Evolutionary conservation across 2,888 invertebrate genomes (phyloP), one percentile per base, ranked within the genome.

Genomic region (Aphelenchoides bicaudatus): DNA sequence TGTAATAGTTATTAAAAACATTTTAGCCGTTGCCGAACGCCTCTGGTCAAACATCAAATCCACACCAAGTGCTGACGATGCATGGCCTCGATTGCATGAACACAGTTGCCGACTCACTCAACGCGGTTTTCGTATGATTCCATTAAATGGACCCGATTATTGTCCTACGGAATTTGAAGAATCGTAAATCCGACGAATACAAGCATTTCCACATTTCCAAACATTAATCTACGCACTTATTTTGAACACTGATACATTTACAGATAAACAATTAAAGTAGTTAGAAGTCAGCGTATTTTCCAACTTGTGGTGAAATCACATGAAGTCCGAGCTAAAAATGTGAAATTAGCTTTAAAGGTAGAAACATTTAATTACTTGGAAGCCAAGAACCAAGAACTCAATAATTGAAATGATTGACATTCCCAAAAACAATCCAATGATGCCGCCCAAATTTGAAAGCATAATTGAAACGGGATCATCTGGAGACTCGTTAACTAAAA

Each of bases 1-100:
- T n/a, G n/a, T n/a, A n/a, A n/a, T n/a, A n/a, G n/a, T n/a, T n/a
- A n/a, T n/a, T n/a, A n/a, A n/a, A n/a, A n/a, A n/a, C n/a, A n/a
- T n/a, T n/a, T n/a, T n/a, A 59, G 90, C 90, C 0, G 85, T 87
- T 0, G 92, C 90, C 0, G 92, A 93, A 81, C 85, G 87, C 62
- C 83, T 92, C 0, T 92, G 91, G 91, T 86, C 86, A 19, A 72
- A 79, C 4, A 81, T 73, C 73, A 82, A 62, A 68, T 61, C 68
- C 23, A 78, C 75, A 62, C 82, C 69, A 43, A 79, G 81, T 59
- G 67, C 80, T 0, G 68, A 74, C 0, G 77, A 81, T 13, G 87
- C 86, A 0, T 80, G 81, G 31, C 79, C 81, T 50, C 81, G 88
- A 60, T 78, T 89, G 37, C 87, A 88, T 75, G 88, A 88, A 74